Percentiles rank a stretch among this genome's conserved stretches.
These are phyloP conservation scores for Pangasius sanitwongsei DNA, from an alignment of 2,797 vertebrate species.

Conservation along the genomic window DNA sequence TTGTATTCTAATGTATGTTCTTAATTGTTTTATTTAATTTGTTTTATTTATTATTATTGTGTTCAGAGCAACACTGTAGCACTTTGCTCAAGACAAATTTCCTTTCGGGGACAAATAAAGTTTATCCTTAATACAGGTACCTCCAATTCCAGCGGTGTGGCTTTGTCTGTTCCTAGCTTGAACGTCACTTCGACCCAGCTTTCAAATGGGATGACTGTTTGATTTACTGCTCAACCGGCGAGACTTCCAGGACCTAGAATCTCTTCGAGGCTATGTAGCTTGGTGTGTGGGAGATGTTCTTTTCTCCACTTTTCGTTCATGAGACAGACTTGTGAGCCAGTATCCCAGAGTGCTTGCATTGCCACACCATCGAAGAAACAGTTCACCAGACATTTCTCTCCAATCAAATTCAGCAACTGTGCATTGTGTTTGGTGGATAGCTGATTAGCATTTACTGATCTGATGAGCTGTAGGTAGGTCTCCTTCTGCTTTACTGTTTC, in stretches of 20 bases:
- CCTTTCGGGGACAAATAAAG: too few species aligned
- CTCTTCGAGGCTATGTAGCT: background rate
- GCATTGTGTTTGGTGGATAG: too few species aligned
- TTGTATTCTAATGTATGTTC: too few species aligned
- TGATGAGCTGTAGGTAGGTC: background rate
- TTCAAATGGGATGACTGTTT: conserved; percentile 45
- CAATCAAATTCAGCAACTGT: too few species aligned
- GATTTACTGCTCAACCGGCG: conserved; percentile 42
- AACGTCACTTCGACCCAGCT: conserved; percentile 50
- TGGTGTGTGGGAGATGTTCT: conserved; percentile 12
- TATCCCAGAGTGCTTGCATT: conserved; percentile 27
- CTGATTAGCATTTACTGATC: background rate
- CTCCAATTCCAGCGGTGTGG: background rate
- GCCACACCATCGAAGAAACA: background rate
- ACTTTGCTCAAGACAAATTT: too few species aligned
- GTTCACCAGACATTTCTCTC: too few species aligned
- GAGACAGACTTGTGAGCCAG: conserved; percentile 33
- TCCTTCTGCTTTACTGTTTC: background rate
- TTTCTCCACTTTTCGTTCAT: conserved; percentile 38
- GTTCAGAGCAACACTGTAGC: too few species aligned
- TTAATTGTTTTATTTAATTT: too few species aligned
- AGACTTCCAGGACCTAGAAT: conserved; percentile 32
- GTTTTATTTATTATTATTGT: too few species aligned
- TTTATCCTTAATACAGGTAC: conserved; percentile 25
- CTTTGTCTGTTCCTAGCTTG: background rate